Base-by-base conservation (phyloP, 2,888 invertebrate genomes). In the Luperina nickerlii region DNA sequence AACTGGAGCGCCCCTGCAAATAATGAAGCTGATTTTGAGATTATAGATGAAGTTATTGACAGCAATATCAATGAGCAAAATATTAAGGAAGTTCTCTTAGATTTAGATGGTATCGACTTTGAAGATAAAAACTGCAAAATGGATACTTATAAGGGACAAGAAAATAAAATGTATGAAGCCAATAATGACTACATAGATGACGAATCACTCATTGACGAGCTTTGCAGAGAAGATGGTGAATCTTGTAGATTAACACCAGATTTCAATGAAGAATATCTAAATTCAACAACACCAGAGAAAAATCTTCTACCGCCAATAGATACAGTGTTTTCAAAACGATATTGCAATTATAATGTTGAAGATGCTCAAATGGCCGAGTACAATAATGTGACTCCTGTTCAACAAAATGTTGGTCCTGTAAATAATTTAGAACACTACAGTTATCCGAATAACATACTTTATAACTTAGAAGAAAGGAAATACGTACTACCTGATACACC, bases 161-260 rank as follows among this genome's bases (percentile, higher is more conserved):
- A 83, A n/a, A 89, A 85, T 6, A 93, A 92, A 81, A 84, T 89
- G 45, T 94, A 92, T 82, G 92, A 94, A 81, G 83, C 89, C n/a
- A 95, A 93, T 74, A 94, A 94, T 76, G 96, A 96, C 71, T 96
- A 96, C 66, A 96, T 97, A 68, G 97, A 97, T 78, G 97, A 97
- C 66, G 97, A 97, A 90, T 96, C 96, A 24, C 88, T 97, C 20
- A 96, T 97, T 66, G 97, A 97, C 78, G 96, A 96, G 86, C 93
- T 97, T 27, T 97, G 97, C 72, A 94, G 96, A 91, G 97, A 97
- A 91, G 97, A 97, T 51, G 92, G 92, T 38, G 96, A 96, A 90
- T 92, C 95, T 9, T 94, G 94, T 79, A 91, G 94, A 76, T 83
- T 95, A 42, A 93, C 95, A 5, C 95, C 96, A 57, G 96, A 96